phyloP scores from a whole-genome alignment of 1,140 invertebrate species.

The Dysdera silvatica region DNA sequence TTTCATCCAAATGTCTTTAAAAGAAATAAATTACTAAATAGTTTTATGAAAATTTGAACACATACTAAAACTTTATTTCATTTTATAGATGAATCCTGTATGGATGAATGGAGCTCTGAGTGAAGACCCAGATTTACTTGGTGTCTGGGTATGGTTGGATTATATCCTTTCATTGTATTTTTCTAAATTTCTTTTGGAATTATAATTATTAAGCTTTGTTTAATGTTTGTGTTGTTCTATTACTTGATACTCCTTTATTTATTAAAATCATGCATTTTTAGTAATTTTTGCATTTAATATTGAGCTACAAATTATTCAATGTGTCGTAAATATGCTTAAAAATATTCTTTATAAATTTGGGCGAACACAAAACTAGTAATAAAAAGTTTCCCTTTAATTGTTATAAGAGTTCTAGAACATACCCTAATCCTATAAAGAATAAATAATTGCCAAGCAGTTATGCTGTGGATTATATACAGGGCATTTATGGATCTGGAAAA shows the following conservation, averaged over 20 bases:
- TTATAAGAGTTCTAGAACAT: too few relatives aligned
- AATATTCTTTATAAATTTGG: not conserved
- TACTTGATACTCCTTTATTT: too few relatives aligned
- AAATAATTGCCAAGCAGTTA: too few relatives aligned
- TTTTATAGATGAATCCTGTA: conserved; percentile 23
- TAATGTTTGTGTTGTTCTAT: too few relatives aligned
- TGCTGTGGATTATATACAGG: too few relatives aligned
- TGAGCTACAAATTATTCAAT: not conserved
- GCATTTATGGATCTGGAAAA: too few relatives aligned
- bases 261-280: not conserved
- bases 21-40: too few relatives aligned
- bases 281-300: not conserved
- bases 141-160: conserved; percentile 41
- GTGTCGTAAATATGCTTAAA: not conserved
- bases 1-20: too few relatives aligned
- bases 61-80: conserved; percentile 2
- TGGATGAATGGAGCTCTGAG: conserved; percentile 27
- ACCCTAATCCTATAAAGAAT: too few relatives aligned
- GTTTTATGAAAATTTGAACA: too few relatives aligned
- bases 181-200: not conserved
- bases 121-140: conserved; percentile 27
- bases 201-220: not conserved
- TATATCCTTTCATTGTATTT: conserved; percentile 37
- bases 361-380: too few relatives aligned
- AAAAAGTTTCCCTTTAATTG: too few relatives aligned